Evolutionary conservation across 2,797 vertebrate species (phyloP).

Genomic region (Chelidonichthys spinosus): DNA sequence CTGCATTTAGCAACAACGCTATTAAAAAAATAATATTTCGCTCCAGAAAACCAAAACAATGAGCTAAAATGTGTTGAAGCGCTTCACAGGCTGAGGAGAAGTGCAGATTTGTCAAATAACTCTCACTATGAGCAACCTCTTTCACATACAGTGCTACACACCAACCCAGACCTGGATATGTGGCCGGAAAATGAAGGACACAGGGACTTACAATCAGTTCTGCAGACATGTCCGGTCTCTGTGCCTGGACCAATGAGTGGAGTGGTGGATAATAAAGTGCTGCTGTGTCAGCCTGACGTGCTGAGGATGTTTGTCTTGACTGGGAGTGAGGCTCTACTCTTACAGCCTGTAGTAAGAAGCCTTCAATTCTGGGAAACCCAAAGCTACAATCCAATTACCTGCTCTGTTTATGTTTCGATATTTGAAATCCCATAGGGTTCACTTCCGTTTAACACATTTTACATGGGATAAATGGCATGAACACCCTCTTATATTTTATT

Average conservation of each 20-base stretch:
- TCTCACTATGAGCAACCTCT: neutral
- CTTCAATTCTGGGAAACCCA: slow-evolving; percentile 31
- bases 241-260: slow-evolving; percentile 21
- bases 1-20: neutral
- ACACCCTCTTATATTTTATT: neutral
- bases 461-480: slow-evolving; percentile 18
- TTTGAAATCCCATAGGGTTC: slow-evolving; percentile 34
- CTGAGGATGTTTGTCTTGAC: slow-evolving; percentile 31
- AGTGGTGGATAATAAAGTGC: slow-evolving; percentile 15
- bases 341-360: slow-evolving; percentile 14
- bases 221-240: slow-evolving; percentile 1
- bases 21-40: too few species aligned
- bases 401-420: slow-evolving; percentile 47
- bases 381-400: slow-evolving; percentile 48
- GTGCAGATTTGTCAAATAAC: too few species aligned
- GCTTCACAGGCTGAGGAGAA: too few species aligned
- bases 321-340: slow-evolving; percentile 1
- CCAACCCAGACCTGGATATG: neutral
- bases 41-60: too few species aligned
- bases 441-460: slow-evolving; percentile 31
- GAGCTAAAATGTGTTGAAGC: too few species aligned
- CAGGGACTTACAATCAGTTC: neutral
- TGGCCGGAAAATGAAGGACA: neutral
- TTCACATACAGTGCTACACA: neutral
- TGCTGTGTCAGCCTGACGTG: slow-evolving; percentile 33